Evolutionary conservation across 2,888 invertebrate genomes (phyloP), one percentile per base, ranked within the genome.

Genomic region (Autographa gamma): DNA sequence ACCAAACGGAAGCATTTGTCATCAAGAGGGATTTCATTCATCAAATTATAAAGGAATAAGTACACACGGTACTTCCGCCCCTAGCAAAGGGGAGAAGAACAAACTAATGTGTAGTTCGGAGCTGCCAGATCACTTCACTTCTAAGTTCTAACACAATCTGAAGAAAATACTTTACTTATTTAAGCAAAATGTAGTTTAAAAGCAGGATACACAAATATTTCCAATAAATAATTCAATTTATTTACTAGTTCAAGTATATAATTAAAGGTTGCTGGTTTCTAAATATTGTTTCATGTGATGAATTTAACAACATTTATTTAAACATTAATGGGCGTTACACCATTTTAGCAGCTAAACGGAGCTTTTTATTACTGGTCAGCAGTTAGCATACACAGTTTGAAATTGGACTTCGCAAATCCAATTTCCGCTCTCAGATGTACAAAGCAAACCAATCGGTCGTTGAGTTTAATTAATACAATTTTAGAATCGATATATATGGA

Each of bases 11-110:
- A 91, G 85, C 87, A 82, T 88, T 83, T 86, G 87, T 89, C 90
- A 88, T 88, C 87, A 88, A 89, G 83, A 87, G 88, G 89, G 87
- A 90, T 89, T 91, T 85, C 86, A 91, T 90, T 90, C 86, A 90
- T 87, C 88, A 82, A 86, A 87, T 88, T 86, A 85, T 85, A 88
- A 89, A 88, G 84, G 80, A 82, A 75, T 68, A 74, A 76, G 83
- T 78, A 87, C 82, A 88, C 85, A 83, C 79, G 74, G 64, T 73
- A 18, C 77, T 82, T 79, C 85, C 86, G 87, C 84, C 79, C 80
- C 81, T 82, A 72, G 61, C 71, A 69, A 76, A 81, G 78, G 84
- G 83, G 81, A 66, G 65, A 80, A 60, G 48, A 60, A 73, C 73
- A 72, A 74, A 70, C 67, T 63, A 67, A 60, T 19, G 41, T 65